A percentile compares a stretch with the other conserved stretches of the same genome.
Evolutionary conservation across 92 coral and sea anemone genomes (phyloP).

Genomic region (Porites evermanni): DNA sequence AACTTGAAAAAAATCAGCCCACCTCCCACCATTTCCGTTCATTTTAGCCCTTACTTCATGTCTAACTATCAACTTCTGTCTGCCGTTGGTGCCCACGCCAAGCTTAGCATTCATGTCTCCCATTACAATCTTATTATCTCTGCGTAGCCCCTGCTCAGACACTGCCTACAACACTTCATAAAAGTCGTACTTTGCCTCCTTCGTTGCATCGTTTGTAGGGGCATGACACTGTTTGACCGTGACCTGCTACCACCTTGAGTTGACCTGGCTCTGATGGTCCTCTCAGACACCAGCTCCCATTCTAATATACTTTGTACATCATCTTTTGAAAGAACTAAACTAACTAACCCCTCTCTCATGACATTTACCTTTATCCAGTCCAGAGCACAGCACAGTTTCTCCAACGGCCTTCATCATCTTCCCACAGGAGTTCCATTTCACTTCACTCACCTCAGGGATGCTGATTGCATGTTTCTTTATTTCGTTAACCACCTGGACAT

Average conservation of each 20-base stretch:
- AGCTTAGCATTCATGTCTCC: too few species aligned
- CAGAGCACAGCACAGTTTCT: background rate
- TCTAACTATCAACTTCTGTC: too few species aligned
- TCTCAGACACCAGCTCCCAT: constrained; percentile 17
- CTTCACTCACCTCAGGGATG: background rate
- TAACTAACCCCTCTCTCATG: constrained; percentile 15
- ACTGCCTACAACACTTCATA: constrained; percentile 20
- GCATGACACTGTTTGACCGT: constrained; percentile 16
- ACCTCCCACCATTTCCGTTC: constrained; percentile 24
- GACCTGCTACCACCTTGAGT: constrained; percentile 12
- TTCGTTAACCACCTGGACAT: background rate
- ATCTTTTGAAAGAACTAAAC: background rate
- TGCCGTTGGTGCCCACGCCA: too few species aligned
- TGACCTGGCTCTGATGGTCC: constrained; percentile 22
- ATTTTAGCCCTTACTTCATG: too few species aligned
- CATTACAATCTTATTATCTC: background rate
- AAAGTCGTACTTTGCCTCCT: constrained; percentile 9
- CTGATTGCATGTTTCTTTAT: background rate
- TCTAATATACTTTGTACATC: background rate
- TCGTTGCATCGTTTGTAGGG: constrained; percentile 1
- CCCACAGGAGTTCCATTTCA: background rate
- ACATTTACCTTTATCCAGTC: background rate
- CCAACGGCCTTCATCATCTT: background rate
- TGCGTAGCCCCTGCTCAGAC: background rate
- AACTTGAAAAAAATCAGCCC: too few species aligned